A percentile compares a stretch with the other conserved stretches of the same genome.
These are phyloP conservation scores for Oxycera nigricornis DNA, from an alignment of 2,888 invertebrate genomes.

Conservation along the genomic window DNA sequence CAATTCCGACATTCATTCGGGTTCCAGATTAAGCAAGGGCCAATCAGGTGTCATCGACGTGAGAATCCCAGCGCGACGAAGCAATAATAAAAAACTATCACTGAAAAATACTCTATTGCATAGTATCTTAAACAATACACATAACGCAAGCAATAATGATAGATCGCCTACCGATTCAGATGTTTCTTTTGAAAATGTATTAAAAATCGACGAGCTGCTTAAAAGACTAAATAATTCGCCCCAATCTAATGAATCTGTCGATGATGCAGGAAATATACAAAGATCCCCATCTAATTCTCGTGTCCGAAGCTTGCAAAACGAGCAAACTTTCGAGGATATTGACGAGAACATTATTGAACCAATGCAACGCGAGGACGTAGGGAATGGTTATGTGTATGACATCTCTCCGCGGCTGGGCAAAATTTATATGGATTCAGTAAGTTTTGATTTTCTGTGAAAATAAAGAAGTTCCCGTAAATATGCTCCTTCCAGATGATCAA, in stretches of 20 bases:
- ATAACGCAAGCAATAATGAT: not conserved
- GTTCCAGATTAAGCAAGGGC: not conserved
- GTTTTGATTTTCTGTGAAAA: not conserved
- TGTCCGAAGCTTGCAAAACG: not conserved
- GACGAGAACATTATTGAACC: conserved; percentile 7
- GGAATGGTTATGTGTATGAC: conserved; percentile 1
- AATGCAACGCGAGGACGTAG: not conserved
- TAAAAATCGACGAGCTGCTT: not conserved
- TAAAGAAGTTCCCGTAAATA: too few species aligned
- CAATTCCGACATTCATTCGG: not conserved
- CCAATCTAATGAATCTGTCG: not conserved
- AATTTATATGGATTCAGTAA: conserved; percentile 25
- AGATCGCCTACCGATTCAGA: not conserved
- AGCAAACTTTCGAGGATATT: not conserved
- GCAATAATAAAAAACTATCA: not conserved
- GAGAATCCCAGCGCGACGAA: not conserved
- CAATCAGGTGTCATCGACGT: conserved; percentile 9
- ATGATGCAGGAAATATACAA: too few species aligned
- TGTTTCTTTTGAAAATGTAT: not conserved
- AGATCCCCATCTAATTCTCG: too few species aligned
- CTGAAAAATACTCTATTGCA: not conserved
- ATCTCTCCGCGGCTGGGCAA: not conserved
- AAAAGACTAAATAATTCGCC: not conserved
- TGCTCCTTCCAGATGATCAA: not conserved
- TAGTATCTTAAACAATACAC: not conserved